Conservation (phyloP, 2,888 invertebrate species). For the Eristalinus sepulchralis region DNA sequence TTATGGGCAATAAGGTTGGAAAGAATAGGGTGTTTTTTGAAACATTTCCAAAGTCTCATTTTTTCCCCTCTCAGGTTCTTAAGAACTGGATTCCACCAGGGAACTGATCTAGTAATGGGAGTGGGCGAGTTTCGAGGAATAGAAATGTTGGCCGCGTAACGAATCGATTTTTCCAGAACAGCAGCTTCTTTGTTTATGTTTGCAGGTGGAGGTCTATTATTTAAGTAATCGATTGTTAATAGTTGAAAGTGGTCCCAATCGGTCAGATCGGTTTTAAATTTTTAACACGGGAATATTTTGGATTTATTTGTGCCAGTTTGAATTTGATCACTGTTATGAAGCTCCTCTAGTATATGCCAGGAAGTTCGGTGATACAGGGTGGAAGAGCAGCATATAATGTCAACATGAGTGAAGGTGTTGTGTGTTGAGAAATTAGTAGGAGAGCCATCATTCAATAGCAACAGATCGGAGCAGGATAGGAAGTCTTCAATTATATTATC, state of each 20-base stretch:
- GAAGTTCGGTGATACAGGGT: neutral
- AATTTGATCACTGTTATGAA: neutral
- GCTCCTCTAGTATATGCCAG: neutral
- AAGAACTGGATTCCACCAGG: neutral
- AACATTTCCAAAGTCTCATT: neutral
- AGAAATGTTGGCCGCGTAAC: neutral
- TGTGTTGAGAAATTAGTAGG: conserved; percentile 35
- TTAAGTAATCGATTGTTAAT: no score
- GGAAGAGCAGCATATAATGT: neutral
- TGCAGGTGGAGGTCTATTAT: no score
- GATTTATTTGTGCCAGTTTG: neutral
- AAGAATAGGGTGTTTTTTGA: neutral
- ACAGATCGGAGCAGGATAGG: no score
- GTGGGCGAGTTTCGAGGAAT: neutral
- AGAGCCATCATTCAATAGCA: neutral
- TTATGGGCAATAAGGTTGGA: neutral
- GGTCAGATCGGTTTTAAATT: neutral
- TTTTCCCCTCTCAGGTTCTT: neutral
- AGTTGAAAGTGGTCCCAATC: neutral
- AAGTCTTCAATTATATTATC: no score
- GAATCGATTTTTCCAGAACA: neutral
- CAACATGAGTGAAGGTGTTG: neutral
- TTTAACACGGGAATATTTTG: neutral
- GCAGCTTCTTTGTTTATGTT: no score
- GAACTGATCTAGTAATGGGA: neutral